Base-by-base conservation (phyloP, 2,888 invertebrate genomes). In the Leptinotarsa haldemani region DNA sequence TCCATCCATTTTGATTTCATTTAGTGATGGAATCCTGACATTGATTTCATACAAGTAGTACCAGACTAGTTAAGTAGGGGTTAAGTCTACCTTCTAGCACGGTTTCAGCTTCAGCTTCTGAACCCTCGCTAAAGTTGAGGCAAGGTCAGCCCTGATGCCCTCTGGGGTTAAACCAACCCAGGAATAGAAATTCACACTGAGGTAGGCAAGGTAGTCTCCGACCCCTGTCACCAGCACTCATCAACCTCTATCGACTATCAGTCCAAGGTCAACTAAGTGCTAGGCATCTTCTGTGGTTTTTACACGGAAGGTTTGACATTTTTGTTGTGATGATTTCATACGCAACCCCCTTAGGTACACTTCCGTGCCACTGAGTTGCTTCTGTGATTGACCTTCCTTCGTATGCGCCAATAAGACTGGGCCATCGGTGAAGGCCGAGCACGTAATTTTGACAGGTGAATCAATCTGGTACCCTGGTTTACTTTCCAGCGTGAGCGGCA, bases 371-470 rank as follows among this genome's bases (percentile, higher is more conserved):
- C 75, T 64, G 65, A 84, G 80, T 66, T 83, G 79, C 15, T 81
- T 87, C 87, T 53, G 30, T 30, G 7, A 1, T 30, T 30, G 30
- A 30, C 30, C 30, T 30, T 30, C 7, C 30, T 30, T 30, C 25
- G 25, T 30, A 5, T 30, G 25, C 1, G 0, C 25, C 25, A 30
- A 30, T 5, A 30, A 30, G 5, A 30, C 25, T 30, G 7, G 1
- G 30, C 87, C 87, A 53, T 88, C 87, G 0, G 87, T 87, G 75
- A 84, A 88, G 25, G 85, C 85, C 30, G 86, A 73, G 13, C 82
- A 80, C 3, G 84, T 83, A 64, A 86, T 71, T 1, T 70, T 63
- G 1, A 63, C 40, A 3, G 46, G 67, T 9, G 67, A 64, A 22
- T 74, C 25, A 30, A 78, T 69, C n/a, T 25, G n/a, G 52, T 82